These are phyloP conservation scores for Clepsis dumicolana DNA, from an alignment of 2,888 invertebrate genomes.

Conservation along the genomic window DNA sequence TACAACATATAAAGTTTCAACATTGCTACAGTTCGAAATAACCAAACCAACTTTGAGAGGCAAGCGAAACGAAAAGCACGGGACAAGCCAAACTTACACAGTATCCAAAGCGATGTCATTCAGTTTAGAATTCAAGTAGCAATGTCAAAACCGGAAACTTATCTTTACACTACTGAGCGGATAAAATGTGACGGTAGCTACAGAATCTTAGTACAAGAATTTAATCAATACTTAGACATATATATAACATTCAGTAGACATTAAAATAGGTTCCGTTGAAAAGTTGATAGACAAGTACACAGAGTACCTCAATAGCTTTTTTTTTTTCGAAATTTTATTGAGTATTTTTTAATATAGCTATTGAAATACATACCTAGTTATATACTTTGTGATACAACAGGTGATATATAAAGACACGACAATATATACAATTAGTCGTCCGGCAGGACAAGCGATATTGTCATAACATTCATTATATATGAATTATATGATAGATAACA, in stretches of 20 bases:
- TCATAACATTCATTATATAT: constrained; percentile 75
- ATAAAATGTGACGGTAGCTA: constrained; percentile 71
- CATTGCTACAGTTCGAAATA: constrained; percentile 72
- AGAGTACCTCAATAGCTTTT: constrained; percentile 64
- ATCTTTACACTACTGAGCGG: constrained; percentile 73
- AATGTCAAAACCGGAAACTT: constrained; percentile 78
- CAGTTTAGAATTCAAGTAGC: constrained; percentile 66
- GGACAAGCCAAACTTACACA: constrained; percentile 51
- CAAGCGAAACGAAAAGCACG: constrained; percentile 58
- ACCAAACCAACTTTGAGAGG: constrained; percentile 80
- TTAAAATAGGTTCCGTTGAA: constrained; percentile 76
- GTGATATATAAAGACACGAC: constrained; percentile 56
- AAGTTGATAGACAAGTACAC: constrained; percentile 67
- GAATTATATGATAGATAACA: constrained; percentile 53
- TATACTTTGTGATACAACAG: constrained; percentile 62
- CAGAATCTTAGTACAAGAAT: constrained; percentile 60
- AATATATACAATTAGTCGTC: constrained; percentile 67
- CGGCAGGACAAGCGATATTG: constrained; percentile 77
- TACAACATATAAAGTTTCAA: constrained; percentile 71
- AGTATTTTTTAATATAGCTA: constrained; percentile 51
- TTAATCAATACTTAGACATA: constrained; percentile 79
- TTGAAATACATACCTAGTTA: constrained; percentile 64
- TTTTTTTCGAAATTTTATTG: constrained; percentile 32
- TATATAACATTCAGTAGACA: constrained; percentile 85
- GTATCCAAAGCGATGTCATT: constrained; percentile 46